A percentile compares a stretch with the other conserved stretches of the same genome.
phyloP scores from a whole-genome alignment of 2,113 vertebrate species.

The Tragelaphus scriptus region DNA sequence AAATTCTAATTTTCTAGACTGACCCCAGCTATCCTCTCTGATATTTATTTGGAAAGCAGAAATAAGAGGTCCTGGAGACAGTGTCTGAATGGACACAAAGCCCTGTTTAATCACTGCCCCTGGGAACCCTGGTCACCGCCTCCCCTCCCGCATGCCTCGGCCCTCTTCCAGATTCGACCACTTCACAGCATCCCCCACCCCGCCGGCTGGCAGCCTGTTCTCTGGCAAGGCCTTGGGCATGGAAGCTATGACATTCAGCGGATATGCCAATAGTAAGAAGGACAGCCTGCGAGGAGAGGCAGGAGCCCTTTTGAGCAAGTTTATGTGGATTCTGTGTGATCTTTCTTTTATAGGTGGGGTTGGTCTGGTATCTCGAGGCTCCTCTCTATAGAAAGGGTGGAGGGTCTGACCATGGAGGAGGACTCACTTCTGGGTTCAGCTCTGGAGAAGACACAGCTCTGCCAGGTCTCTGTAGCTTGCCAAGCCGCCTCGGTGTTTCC shows the following conservation, averaged over 20 bases:
- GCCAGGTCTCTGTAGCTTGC: not conserved
- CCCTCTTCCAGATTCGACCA: not conserved
- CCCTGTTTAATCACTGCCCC: not conserved
- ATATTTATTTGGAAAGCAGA: slow-evolving; percentile 41
- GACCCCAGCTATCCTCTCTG: slow-evolving; percentile 32
- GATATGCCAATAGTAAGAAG: not conserved
- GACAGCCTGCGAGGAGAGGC: slow-evolving; percentile 10
- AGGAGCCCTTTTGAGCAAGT: not conserved
- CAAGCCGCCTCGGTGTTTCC: not conserved
- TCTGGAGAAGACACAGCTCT: not conserved
- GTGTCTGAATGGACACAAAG: not conserved
- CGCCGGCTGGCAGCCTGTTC: not conserved
- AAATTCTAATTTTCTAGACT: slow-evolving; percentile 64
- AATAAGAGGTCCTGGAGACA: not conserved
- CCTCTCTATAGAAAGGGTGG: not conserved
- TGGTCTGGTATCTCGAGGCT: not conserved
- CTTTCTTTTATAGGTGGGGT: not conserved
- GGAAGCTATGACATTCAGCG: not conserved
- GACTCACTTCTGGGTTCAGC: not conserved
- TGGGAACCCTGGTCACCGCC: not conserved
- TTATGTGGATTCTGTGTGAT: not conserved
- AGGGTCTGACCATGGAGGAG: not conserved
- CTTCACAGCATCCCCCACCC: not conserved
- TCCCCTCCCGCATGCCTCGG: accelerated
- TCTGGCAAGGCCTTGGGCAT: not conserved